Evolutionary conservation across 2,113 vertebrate genomes (phyloP), one percentile per base, ranked within the genome.

Genomic region (Toxotes jaculatrix): DNA sequence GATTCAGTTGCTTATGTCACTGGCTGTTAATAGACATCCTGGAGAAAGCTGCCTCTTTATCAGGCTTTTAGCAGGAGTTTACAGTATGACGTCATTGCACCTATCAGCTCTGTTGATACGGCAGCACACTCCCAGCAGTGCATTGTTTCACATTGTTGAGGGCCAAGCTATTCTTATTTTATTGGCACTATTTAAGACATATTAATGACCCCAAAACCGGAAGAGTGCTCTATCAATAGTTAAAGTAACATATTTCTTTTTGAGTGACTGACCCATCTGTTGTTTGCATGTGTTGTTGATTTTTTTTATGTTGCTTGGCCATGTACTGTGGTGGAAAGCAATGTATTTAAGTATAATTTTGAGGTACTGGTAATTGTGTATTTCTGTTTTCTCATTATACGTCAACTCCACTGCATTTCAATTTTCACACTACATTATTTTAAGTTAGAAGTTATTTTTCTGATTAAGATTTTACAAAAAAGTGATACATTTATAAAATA

Each of bases 31-130:
- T 79, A 93, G 90, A 80, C 84, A 61, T 79, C 80, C 86, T 87
- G 83, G 70, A 82, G 45, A 80, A 82, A 16, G 68, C 82, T 53
- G 76, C 68, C 75, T 86, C 86, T 94, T 95, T 93, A 93, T 95
- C 93, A 89, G 89, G 81, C 88, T 79, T 83, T 85, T 73, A 92
- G 88, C 93, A 93, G 91, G 80, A 78, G 88, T 90, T 91, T 89
- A 90, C 87, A 70, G 80, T 84, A 79, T 92, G 87, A 91, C 85
- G 87, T 59, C 60, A 80, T 85, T 87, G 67, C 68, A 89, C 76
- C 68, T 70, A 78, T 90, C 77, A 81, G 77, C 85, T 80, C 67
- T 93, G 90, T 90, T 93, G 92, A 90, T 89, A 90, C 47, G 84
- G 85, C 88, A 77, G 91, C 88, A 91, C 90, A 90, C 89, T 94